Conservation (phyloP, 2,113 vertebrate genomes). For the Noturus placidus region DNA sequence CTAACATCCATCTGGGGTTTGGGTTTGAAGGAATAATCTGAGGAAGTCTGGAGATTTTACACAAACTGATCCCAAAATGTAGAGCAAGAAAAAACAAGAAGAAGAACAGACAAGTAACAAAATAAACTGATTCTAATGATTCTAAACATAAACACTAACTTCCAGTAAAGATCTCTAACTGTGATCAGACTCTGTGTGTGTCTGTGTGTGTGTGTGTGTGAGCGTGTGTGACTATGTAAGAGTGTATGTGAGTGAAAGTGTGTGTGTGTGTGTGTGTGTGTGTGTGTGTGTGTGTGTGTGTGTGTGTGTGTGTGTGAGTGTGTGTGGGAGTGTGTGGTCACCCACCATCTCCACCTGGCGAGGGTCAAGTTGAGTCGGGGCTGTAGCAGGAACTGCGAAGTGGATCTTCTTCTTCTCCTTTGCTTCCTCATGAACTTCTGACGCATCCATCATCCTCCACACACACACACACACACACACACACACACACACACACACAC, state of each 20-base stretch:
- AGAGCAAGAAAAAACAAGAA: too few relatives aligned
- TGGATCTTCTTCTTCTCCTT: constrained; percentile 95
- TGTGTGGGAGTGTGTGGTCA: not conserved
- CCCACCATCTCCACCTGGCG: constrained; percentile 95
- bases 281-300: constrained; percentile 7
- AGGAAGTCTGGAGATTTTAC: too few relatives aligned
- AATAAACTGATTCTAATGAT: too few relatives aligned
- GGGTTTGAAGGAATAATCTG: not conserved
- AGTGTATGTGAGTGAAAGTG: too few relatives aligned
- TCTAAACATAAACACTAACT: too few relatives aligned
- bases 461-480: not conserved
- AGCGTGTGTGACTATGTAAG: not conserved
- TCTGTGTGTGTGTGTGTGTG: not conserved
- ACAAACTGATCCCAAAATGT: too few relatives aligned
- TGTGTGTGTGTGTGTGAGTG: constrained; percentile 31
- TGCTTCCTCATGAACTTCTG: constrained; percentile 70
- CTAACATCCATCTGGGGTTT: not conserved
- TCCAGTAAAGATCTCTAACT: not conserved
- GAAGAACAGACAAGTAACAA: too few relatives aligned
- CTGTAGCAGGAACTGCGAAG: constrained; percentile 81
- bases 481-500: not conserved
- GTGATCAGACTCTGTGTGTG: not conserved
- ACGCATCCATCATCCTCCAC: constrained; percentile 67
- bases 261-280: not conserved
- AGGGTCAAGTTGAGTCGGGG: constrained; percentile 88